phyloP scores from a whole-genome alignment of 1,140 invertebrate species.

The Heliothis virescens region DNA sequence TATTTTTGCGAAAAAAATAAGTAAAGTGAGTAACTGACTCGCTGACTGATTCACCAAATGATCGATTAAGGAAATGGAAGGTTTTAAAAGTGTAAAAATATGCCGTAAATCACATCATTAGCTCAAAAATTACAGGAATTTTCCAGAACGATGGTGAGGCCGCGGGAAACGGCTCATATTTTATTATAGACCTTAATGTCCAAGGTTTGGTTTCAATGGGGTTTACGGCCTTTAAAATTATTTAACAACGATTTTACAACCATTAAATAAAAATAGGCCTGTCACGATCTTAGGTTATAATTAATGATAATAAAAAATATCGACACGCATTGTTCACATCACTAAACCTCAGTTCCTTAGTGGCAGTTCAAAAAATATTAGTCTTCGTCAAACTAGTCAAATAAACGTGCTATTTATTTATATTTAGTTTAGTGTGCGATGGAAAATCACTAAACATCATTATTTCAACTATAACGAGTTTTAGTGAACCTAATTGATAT shows the following conservation, averaged over 20 bases:
- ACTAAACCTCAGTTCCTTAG: conserved; percentile 14
- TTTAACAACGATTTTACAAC: too few relatives aligned
- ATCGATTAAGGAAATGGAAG: neutral
- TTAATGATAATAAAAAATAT: neutral
- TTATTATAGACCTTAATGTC: too few relatives aligned
- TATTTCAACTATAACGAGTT: conserved; percentile 51
- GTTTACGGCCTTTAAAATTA: too few relatives aligned
- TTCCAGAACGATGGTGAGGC: too few relatives aligned
- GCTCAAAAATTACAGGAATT: too few relatives aligned
- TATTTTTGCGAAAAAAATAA: neutral
- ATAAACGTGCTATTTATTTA: conserved; percentile 34
- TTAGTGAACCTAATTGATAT: conserved; percentile 46
- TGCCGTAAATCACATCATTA: too few relatives aligned
- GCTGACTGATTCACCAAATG: too few relatives aligned
- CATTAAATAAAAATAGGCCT: too few relatives aligned
- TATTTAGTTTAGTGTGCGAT: conserved; percentile 40
- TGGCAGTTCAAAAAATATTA: conserved; percentile 22
- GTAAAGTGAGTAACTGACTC: neutral
- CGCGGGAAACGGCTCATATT: too few relatives aligned
- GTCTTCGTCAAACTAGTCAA: conserved; percentile 23
- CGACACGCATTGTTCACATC: conserved; percentile 11
- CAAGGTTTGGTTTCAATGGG: too few relatives aligned
- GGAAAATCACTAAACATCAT: conserved; percentile 53
- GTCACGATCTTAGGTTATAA: neutral
- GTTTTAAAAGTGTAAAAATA: too few relatives aligned